Conservation (phyloP, 2,888 invertebrate species). For the Hirtodrosophila cameraria region DNA sequence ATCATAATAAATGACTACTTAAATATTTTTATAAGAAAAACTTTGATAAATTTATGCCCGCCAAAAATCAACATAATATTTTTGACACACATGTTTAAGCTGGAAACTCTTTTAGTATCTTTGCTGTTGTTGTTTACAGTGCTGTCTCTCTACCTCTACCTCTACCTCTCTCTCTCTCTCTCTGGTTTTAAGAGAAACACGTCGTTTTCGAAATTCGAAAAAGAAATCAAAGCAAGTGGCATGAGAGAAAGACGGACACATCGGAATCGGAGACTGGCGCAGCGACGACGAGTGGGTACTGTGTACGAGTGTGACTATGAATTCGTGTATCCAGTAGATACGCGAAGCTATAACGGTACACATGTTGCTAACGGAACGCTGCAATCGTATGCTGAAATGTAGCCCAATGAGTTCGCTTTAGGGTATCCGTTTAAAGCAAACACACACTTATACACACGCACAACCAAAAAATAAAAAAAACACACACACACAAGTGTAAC, state of each 20-base stretch:
- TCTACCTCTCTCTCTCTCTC: too few relatives aligned
- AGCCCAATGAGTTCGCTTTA: slow-evolving; percentile 72
- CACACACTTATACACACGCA: slow-evolving; percentile 7
- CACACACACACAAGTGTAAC: slow-evolving; percentile 27
- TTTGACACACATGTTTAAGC: slow-evolving; percentile 12
- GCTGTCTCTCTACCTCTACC: too few relatives aligned
- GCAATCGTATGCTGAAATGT: slow-evolving; percentile 62
- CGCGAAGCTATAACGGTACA: slow-evolving; percentile 81
- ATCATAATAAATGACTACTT: background rate
- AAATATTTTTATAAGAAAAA: background rate
- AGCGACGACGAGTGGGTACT: slow-evolving; percentile 19
- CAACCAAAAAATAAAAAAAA: too few relatives aligned
- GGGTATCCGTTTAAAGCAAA: slow-evolving; percentile 68
- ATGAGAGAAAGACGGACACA: slow-evolving; percentile 19
- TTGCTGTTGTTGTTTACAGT: slow-evolving; percentile 2
- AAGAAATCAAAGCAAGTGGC: slow-evolving; percentile 60
- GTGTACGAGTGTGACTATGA: too few relatives aligned
- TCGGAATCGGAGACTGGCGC: slow-evolving; percentile 35
- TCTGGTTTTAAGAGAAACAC: background rate
- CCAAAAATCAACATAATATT: background rate
- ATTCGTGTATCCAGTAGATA: slow-evolving; percentile 70
- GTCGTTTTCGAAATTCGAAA: slow-evolving; percentile 42
- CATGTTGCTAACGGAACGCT: slow-evolving; percentile 77
- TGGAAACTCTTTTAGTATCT: slow-evolving; percentile 6
- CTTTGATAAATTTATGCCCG: background rate